Conservation (phyloP, 2,888 invertebrate species). For the Eupsilia transversa region DNA sequence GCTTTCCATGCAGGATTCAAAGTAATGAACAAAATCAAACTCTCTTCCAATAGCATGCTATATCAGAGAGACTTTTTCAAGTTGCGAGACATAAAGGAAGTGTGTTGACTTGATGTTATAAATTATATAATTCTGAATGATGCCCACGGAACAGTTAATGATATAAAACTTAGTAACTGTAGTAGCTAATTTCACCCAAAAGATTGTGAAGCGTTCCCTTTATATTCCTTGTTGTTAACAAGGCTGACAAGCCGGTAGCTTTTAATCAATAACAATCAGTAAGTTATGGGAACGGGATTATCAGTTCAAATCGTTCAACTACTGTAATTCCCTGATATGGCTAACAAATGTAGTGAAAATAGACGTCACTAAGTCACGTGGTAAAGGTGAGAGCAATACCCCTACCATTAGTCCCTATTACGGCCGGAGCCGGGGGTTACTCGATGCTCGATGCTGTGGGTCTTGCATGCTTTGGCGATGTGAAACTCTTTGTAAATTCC, state of each 20-base stretch:
- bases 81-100: no score
- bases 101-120: no score
- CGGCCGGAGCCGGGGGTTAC: no score
- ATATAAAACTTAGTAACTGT: not conserved
- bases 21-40: not conserved
- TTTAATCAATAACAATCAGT: constrained; percentile 1
- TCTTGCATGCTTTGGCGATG: not conserved
- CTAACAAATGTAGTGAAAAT: constrained; percentile 67
- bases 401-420: constrained; percentile 61
- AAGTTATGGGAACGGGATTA: not conserved
- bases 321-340: constrained; percentile 64
- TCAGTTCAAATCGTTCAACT: constrained; percentile 29
- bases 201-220: not conserved
- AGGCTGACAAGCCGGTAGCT: not conserved
- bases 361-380: constrained; percentile 71
- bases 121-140: not conserved
- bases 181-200: not conserved
- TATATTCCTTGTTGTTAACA: not conserved
- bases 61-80: no score
- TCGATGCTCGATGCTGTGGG: no score
- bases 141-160: not conserved
- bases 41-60: no score
- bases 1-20: not conserved
- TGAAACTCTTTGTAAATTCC: not conserved
- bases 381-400: constrained; percentile 76